phyloP scores from a whole-genome alignment of 2,888 invertebrate genomes.

The Azorinus chamasolen region DNA sequence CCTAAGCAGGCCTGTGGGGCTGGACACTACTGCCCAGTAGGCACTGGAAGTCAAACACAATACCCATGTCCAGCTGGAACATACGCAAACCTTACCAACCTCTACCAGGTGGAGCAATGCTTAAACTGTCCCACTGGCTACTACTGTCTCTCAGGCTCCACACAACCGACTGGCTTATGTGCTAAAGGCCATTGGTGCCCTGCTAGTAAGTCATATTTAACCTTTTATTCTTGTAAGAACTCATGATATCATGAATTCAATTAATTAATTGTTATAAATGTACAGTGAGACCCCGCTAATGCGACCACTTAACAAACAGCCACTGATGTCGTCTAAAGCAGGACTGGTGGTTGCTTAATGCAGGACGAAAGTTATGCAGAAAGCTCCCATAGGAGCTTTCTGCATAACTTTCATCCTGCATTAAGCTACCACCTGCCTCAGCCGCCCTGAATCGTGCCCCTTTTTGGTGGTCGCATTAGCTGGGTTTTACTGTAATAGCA shows the following conservation, averaged over 20 bases:
- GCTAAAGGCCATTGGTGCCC: slow-evolving; percentile 83
- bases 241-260: neutral
- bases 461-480: too few species aligned
- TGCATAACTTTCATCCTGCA: too few species aligned
- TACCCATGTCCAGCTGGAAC: slow-evolving; percentile 84
- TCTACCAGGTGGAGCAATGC: slow-evolving; percentile 79
- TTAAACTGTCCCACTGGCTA: slow-evolving; percentile 79
- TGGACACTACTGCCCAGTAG: slow-evolving; percentile 83
- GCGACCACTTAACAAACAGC: too few species aligned
- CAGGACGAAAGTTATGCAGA: too few species aligned
- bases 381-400: too few species aligned
- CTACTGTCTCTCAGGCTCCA: slow-evolving; percentile 82
- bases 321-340: too few species aligned
- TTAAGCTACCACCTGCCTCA: too few species aligned
- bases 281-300: too few species aligned
- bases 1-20: slow-evolving; percentile 81
- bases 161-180: slow-evolving; percentile 79
- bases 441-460: too few species aligned
- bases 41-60: slow-evolving; percentile 77
- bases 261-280: too few species aligned
- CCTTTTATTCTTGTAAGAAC: neutral
- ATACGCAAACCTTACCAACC: slow-evolving; percentile 82
- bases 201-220: slow-evolving; percentile 70
- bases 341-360: too few species aligned
- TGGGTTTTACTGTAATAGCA: too few species aligned